A percentile compares a stretch with the other conserved stretches of the same genome.
Evolutionary conservation across 2,113 vertebrate species (phyloP).

Genomic region (Nycticorax nycticorax): DNA sequence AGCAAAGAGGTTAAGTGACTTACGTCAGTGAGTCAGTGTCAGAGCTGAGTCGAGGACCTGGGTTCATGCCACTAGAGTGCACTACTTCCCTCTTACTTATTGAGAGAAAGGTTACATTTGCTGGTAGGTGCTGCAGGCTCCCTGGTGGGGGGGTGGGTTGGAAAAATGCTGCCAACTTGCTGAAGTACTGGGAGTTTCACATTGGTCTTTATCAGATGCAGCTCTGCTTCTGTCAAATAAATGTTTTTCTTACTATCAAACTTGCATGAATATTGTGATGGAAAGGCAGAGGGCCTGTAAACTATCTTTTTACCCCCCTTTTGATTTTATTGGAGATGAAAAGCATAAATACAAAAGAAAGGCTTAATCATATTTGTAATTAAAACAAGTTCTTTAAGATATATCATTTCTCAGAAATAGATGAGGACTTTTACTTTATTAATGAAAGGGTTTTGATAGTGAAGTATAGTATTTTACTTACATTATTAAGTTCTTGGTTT

Average conservation of each 20-base stretch:
- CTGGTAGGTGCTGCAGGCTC: background rate
- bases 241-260: too few species aligned
- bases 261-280: too few species aligned
- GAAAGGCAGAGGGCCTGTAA: too few species aligned
- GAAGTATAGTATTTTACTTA: too few species aligned
- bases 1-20: background rate
- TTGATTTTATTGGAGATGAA: background rate
- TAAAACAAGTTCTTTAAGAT: background rate
- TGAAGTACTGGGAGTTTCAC: background rate
- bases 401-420: background rate
- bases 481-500: background rate
- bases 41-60: background rate
- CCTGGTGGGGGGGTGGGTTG: background rate
- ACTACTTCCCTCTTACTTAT: background rate
- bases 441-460: background rate
- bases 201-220: background rate
- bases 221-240: background rate
- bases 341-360: background rate
- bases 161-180: background rate
- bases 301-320: background rate
- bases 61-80: conserved; percentile 8
- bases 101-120: background rate
- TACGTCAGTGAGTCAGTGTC: background rate
- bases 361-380: background rate
- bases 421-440: background rate